A percentile compares a stretch with the other conserved stretches of the same genome.
Evolutionary conservation across 2,797 vertebrate species (phyloP).

Genomic region (Sphenodon punctatus): DNA sequence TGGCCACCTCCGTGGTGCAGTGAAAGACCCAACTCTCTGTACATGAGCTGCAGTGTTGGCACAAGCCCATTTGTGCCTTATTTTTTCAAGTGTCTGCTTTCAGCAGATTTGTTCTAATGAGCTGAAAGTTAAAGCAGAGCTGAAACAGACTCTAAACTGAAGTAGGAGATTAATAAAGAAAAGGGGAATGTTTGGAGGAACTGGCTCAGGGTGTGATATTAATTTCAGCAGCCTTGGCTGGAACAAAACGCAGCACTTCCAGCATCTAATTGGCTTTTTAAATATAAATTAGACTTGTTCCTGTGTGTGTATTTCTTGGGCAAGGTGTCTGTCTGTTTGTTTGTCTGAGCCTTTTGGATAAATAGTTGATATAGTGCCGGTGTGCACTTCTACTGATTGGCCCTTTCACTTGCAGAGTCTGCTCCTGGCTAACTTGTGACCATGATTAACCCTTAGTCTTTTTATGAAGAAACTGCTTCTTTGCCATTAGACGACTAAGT

Average conservation of each 20-base stretch:
- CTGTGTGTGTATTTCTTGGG: conserved; percentile 36
- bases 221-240: conserved; percentile 59
- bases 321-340: conserved; percentile 1
- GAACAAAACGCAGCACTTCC: conserved; percentile 30
- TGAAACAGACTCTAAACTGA: conserved; percentile 40
- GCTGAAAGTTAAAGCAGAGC: conserved; percentile 50
- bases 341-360: conserved; percentile 46
- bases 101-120: conserved; percentile 61
- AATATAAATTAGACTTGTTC: conserved; percentile 59
- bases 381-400: conserved; percentile 31
- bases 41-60: neutral
- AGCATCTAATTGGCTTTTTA: conserved; percentile 59
- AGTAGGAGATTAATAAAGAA: conserved; percentile 58
- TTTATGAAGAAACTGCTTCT: too few species aligned
- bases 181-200: too few species aligned
- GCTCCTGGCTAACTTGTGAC: neutral
- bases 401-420: conserved; percentile 52
- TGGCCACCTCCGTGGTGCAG: neutral
- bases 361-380: conserved; percentile 10
- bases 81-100: conserved; percentile 17
- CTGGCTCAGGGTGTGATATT: conserved; percentile 61
- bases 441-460: too few species aligned
- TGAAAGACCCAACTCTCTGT: neutral
- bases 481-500: too few species aligned
- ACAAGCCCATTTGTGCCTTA: neutral